phyloP scores from a whole-genome alignment of 2,113 vertebrate species.

The Prochilodus magdalenae region DNA sequence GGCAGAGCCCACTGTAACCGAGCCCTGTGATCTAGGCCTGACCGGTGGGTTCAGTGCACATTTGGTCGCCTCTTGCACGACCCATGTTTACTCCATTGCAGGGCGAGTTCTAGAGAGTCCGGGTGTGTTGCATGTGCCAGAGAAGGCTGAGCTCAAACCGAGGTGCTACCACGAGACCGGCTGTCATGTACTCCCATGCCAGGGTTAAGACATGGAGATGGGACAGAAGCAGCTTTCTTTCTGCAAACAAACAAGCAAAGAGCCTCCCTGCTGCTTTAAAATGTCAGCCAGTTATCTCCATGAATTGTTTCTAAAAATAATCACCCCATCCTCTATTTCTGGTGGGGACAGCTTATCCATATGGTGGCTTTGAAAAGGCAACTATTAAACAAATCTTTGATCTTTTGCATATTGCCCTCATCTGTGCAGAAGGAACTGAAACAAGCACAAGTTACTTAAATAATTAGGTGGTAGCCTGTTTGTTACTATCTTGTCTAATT shows the following conservation, averaged over 20 bases:
- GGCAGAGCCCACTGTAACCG: constrained; percentile 48
- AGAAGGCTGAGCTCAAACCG: constrained; percentile 22
- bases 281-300: constrained; percentile 62
- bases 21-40: constrained; percentile 29
- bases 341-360: constrained; percentile 59
- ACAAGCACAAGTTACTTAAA: not conserved
- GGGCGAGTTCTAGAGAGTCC: not conserved
- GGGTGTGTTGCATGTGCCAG: not conserved
- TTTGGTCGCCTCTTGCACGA: constrained; percentile 24
- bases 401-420: constrained; percentile 35
- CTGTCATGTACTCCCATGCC: constrained; percentile 61
- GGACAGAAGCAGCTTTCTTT: constrained; percentile 13
- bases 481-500: not conserved
- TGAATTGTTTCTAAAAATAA: constrained; percentile 67
- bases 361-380: constrained; percentile 64
- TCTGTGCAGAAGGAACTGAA: not conserved
- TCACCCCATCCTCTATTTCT: constrained; percentile 52
- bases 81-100: constrained; percentile 26
- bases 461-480: not conserved
- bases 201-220: constrained; percentile 37
- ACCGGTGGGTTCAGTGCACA: constrained; percentile 16
- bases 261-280: constrained; percentile 46
- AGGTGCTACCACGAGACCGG: constrained; percentile 54
- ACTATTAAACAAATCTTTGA: constrained; percentile 56
- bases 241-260: constrained; percentile 38